These are phyloP conservation scores for Nasonia giraulti DNA, from an alignment of 1,140 invertebrate species.

Conservation along the genomic window DNA sequence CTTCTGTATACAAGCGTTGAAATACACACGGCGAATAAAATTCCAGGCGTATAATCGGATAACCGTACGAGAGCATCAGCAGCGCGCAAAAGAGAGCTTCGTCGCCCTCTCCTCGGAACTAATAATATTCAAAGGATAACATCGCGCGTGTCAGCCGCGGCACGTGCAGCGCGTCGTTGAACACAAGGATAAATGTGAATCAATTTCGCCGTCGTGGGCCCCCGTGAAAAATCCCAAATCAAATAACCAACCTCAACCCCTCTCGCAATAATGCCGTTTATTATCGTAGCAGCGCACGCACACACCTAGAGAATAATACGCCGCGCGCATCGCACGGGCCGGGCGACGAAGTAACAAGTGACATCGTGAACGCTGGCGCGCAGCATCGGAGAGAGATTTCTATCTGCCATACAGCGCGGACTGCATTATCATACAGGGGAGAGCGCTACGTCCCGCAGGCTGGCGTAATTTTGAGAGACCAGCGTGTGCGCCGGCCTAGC, in stretches of 20 bases:
- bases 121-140: background rate
- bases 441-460: background rate
- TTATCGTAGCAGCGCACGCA: background rate
- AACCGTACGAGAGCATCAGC: background rate
- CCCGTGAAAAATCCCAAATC: background rate
- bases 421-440: slow-evolving; percentile 9
- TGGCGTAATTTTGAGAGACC: slow-evolving; percentile 17
- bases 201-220: background rate
- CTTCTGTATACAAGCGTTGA: too few relatives aligned
- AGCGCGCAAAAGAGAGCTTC: background rate
- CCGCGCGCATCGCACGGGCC: too few relatives aligned
- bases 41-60: background rate
- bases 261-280: background rate
- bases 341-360: slow-evolving; percentile 18
- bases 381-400: background rate
- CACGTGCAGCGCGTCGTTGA: background rate
- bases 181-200: background rate
- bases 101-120: background rate
- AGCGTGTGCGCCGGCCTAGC: background rate
- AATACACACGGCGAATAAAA: too few relatives aligned
- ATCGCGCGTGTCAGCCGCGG: background rate
- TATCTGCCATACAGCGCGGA: background rate
- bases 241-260: background rate
- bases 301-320: background rate
- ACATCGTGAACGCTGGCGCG: background rate